phyloP scores from a whole-genome alignment of 2,888 invertebrate genomes.

The Drosophila pseudotalamancana region DNA sequence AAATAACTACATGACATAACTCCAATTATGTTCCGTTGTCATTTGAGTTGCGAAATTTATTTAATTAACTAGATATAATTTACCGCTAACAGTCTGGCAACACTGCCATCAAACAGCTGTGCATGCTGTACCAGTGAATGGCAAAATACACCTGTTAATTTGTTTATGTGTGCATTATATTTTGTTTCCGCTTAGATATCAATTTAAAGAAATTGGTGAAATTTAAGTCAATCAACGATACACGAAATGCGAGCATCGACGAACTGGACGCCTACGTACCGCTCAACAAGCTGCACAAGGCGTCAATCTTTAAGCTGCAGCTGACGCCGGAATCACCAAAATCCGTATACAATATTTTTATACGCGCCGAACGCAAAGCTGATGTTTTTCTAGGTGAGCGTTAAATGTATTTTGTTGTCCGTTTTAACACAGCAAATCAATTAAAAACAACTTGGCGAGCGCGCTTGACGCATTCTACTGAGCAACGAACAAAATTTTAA shows the following conservation, averaged over 20 bases:
- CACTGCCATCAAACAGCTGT: slow-evolving; percentile 48
- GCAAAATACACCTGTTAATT: slow-evolving; percentile 52
- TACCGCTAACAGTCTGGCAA: slow-evolving; percentile 40
- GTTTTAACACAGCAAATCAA: not conserved
- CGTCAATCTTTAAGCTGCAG: slow-evolving; percentile 75
- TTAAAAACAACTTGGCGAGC: slow-evolving; percentile 28
- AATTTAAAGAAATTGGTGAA: slow-evolving; percentile 82
- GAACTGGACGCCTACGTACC: slow-evolving; percentile 83
- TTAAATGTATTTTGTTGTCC: not conserved
- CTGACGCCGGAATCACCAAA: slow-evolving; percentile 73
- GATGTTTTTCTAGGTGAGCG: slow-evolving; percentile 81
- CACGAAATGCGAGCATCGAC: slow-evolving; percentile 45
- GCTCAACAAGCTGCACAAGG: slow-evolving; percentile 78
- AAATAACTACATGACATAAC: not conserved
- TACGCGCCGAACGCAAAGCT: slow-evolving; percentile 82
- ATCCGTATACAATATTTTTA: slow-evolving; percentile 76
- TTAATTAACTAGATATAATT: not conserved
- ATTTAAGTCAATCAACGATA: slow-evolving; percentile 71
- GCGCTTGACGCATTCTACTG: slow-evolving; percentile 38
- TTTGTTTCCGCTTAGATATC: slow-evolving; percentile 69
- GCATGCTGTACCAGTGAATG: slow-evolving; percentile 43
- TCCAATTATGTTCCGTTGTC: not conserved
- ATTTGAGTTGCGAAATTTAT: not conserved
- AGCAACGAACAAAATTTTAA: slow-evolving; percentile 17
- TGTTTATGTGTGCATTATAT: slow-evolving; percentile 18